Conservation (phyloP, 2,888 invertebrate genomes). For the Yponomeuta malinellus region DNA sequence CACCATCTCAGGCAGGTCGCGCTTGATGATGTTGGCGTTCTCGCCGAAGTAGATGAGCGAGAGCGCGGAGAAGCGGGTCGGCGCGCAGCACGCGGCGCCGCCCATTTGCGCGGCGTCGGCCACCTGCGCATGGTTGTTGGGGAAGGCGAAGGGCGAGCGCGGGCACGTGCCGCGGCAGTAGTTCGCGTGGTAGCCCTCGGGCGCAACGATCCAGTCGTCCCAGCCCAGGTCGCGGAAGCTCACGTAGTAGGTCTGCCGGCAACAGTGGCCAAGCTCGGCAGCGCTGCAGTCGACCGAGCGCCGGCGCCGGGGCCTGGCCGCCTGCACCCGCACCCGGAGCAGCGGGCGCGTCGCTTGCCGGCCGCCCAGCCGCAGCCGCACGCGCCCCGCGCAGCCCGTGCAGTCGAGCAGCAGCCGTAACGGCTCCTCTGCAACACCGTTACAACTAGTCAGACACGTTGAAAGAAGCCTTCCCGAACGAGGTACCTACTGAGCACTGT, state of each 20-base stretch:
- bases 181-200: slow-evolving; percentile 93
- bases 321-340: slow-evolving; percentile 86
- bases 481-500: too few relatives aligned
- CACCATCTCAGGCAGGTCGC: slow-evolving; percentile 96
- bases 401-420: slow-evolving; percentile 89
- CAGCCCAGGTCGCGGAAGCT: slow-evolving; percentile 93
- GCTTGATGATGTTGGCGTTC: slow-evolving; percentile 92
- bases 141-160: slow-evolving; percentile 87
- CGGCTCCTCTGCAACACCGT: slow-evolving; percentile 40
- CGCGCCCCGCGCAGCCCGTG: slow-evolving; percentile 85
- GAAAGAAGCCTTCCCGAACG: too few relatives aligned
- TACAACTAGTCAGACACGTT: too few relatives aligned
- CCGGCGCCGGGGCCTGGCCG: slow-evolving; percentile 80
- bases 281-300: slow-evolving; percentile 90
- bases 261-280: slow-evolving; percentile 76
- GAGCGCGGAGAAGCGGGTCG: slow-evolving; percentile 93
- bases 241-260: slow-evolving; percentile 93
- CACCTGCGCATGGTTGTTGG: slow-evolving; percentile 92
- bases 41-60: slow-evolving; percentile 94
- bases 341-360: slow-evolving; percentile 84
- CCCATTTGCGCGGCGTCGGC: slow-evolving; percentile 92
- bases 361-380: slow-evolving; percentile 79
- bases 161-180: slow-evolving; percentile 95
- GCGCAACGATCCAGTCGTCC: slow-evolving; percentile 96
- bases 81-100: slow-evolving; percentile 94